Evolutionary conservation across 1,140 invertebrate genomes (phyloP), one percentile per base, ranked within the genome.

Genomic region (Plutomurus gul): DNA sequence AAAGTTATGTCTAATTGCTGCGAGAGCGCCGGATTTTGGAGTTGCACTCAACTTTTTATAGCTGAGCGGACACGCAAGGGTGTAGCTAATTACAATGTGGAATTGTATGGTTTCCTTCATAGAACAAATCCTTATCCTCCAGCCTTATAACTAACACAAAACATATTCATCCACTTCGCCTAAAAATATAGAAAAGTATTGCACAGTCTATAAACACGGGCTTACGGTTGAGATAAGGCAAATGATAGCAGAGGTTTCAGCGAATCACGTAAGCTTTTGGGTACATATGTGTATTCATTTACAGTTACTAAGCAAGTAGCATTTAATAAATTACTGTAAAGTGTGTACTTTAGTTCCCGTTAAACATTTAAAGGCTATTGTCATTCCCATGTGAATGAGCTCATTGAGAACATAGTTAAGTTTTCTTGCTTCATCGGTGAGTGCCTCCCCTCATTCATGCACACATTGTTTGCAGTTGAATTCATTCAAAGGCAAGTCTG

Each of bases 321-420:
- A n/a, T n/a, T 65, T 27, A 65, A 65, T 65, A 65, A 65, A 65
- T 65, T 65, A 65, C 30, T 65, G 56, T 65, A 33, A 65, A 65
- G 56, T 33, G 56, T 16, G 16, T 27, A 65, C 27, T 65, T 65
- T 25, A 30, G 25, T 65, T 65, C 25, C 27, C 56, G 56, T 65
- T 65, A 65, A 33, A 65, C 56, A 65, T 65, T 65, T 65, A 30
- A 33, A 56, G 36, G 27, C 27, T 4, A 30, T 65, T 65, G 16
- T 27, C 27, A 65, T 65, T 65, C 36, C 27, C 56, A 65, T 65
- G 56, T n/a, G 25, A n/a, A n/a, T n/a, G n/a, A n/a, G n/a, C n/a
- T n/a, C n/a, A n/a, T n/a, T n/a, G n/a, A n/a, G n/a, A n/a, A n/a
- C n/a, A n/a, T n/a, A n/a, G n/a, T n/a, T n/a, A n/a, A n/a, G n/a